Evolutionary conservation across 2,888 invertebrate genomes (phyloP), one percentile per base, ranked within the genome.

Genomic region (Apotomis turbidana): DNA sequence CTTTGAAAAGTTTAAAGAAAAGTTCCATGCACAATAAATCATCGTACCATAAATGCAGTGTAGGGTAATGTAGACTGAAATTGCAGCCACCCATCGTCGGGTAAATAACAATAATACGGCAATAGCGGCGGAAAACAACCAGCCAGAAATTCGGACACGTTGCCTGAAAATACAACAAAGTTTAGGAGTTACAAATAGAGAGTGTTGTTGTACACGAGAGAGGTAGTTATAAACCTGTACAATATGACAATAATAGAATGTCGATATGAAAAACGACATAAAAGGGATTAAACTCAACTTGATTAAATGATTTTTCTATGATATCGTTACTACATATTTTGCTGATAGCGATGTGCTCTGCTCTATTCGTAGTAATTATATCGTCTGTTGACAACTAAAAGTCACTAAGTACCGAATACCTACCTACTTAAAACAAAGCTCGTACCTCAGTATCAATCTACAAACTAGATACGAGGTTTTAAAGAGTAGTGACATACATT

Each of bases 91-190:
- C n/a, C 46, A 55, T 8, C 66, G 46, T 55, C 46, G 8, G 9
- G 9, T 12, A 66, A 55, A 66, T 51, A 63, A 61, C 38, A 63
- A 64, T 55, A 64, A 54, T 54, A 55, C 46, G 46, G 44, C 0
- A n/a, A n/a, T 64, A 6, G 44, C 54, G 13, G 4, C 3, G 46
- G 12, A 66, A 57, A 66, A 57, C 55, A 57, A 55, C 55, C 5
- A 44, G 27, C 9, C 44, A 27, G n/a, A 38, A 46, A 57, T 64
- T 44, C 66, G 41, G 5, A 27, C 55, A 54, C 44, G 55, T 10
- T 10, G 1, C 58, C 55, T 57, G 46, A 66, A 66, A 66, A 66
- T 57, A 66, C 55, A 64, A 54, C 36, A 46, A 44, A 63, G 49
- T 15, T 5, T 15, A 13, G 13, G 52, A 38, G 36, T n/a, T 61